Conservation (phyloP, 2,113 vertebrate species). For the Nycticryphes semicollaris region DNA sequence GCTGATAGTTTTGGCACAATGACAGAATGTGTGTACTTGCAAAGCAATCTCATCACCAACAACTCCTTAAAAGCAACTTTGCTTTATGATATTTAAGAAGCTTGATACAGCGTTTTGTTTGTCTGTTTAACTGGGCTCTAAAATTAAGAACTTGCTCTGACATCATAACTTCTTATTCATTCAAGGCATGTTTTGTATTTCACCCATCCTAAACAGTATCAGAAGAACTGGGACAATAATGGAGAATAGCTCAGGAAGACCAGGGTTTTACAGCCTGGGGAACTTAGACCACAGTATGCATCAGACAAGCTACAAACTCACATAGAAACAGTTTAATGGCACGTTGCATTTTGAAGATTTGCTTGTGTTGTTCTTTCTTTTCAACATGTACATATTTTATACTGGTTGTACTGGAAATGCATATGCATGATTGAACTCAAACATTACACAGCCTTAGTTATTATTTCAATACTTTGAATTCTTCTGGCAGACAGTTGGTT, state of each 20-base stretch:
- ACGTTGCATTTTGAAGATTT: neutral
- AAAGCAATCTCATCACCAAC: neutral
- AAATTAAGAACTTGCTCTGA: neutral
- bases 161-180: neutral
- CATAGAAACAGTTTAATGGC: neutral
- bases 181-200: neutral
- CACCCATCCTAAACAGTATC: neutral
- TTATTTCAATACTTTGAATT: neutral
- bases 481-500: neutral
- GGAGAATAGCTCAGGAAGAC: neutral
- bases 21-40: neutral
- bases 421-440: neutral
- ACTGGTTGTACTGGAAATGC: neutral
- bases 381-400: neutral
- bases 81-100: neutral
- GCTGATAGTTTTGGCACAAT: neutral
- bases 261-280: neutral
- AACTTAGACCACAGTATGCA: neutral
- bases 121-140: neutral
- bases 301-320: neutral
- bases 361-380: neutral
- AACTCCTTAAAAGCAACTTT: neutral
- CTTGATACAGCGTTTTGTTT: rapidly evolving
- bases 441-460: neutral
- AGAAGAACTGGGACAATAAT: neutral